These are phyloP conservation scores for Volucella zonaria DNA, from an alignment of 2,888 invertebrate species.

Conservation along the genomic window DNA sequence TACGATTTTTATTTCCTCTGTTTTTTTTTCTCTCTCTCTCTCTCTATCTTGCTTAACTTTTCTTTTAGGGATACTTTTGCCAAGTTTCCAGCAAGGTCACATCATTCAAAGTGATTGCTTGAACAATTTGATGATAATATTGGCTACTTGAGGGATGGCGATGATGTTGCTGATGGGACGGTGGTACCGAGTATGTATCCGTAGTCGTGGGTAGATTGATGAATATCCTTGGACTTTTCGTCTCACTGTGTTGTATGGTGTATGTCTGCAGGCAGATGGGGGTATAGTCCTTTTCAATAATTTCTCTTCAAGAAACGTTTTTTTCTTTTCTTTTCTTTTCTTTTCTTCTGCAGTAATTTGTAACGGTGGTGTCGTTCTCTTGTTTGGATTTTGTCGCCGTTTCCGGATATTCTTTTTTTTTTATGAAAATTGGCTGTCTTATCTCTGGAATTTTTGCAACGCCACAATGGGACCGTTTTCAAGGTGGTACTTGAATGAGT, in stretches of 20 bases:
- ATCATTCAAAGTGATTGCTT: slow-evolving; percentile 53
- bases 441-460: too few relatives aligned
- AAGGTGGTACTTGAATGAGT: too few relatives aligned
- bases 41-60: background rate
- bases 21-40: background rate
- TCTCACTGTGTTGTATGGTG: slow-evolving; percentile 11
- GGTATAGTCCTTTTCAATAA: slow-evolving; percentile 44
- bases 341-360: background rate
- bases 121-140: slow-evolving; percentile 59
- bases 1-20: background rate
- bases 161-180: slow-evolving; percentile 7
- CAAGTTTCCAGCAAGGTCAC: slow-evolving; percentile 56
- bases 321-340: slow-evolving; percentile 19
- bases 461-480: too few relatives aligned
- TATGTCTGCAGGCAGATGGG: slow-evolving; percentile 38
- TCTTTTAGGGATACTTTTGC: slow-evolving; percentile 34
- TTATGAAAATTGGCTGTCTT: too few relatives aligned
- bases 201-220: slow-evolving; percentile 37
- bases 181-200: too few relatives aligned
- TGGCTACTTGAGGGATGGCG: slow-evolving; percentile 9
- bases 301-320: slow-evolving; percentile 27
- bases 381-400: too few relatives aligned
- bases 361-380: too few relatives aligned
- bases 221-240: slow-evolving; percentile 39
- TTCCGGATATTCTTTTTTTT: too few relatives aligned